phyloP scores from a whole-genome alignment of 2,113 vertebrate genomes.

The Aspidoscelis tigris region DNA sequence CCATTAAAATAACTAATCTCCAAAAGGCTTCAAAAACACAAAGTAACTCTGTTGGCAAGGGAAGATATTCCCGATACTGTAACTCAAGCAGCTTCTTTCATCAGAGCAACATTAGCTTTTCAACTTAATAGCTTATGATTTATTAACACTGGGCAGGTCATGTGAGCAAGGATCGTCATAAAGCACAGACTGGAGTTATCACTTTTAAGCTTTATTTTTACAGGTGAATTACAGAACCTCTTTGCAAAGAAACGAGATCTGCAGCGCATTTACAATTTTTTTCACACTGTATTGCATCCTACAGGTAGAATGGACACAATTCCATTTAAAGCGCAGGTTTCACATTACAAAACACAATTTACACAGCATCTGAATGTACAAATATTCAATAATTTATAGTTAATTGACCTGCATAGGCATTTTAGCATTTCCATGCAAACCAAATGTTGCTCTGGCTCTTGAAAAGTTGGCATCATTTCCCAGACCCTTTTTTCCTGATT shows the following conservation, averaged over 20 bases:
- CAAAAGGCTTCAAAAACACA: background rate
- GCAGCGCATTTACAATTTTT: slow-evolving; percentile 62
- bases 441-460: slow-evolving; percentile 34
- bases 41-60: background rate
- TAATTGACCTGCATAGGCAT: slow-evolving; percentile 49
- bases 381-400: slow-evolving; percentile 55
- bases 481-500: slow-evolving; percentile 43
- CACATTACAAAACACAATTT: slow-evolving; percentile 53
- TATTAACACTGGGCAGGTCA: background rate
- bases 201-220: slow-evolving; percentile 72
- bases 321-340: slow-evolving; percentile 70
- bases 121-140: background rate
- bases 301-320: slow-evolving; percentile 52
- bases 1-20: background rate
- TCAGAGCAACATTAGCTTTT: background rate
- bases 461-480: slow-evolving; percentile 36
- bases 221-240: slow-evolving; percentile 55
- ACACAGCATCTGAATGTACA: slow-evolving; percentile 58
- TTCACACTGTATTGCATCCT: slow-evolving; percentile 65
- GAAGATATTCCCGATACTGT: background rate
- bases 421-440: slow-evolving; percentile 64
- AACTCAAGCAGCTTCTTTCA: background rate
- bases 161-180: slow-evolving; percentile 4
- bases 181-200: background rate
- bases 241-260: slow-evolving; percentile 58